Evolutionary conservation across 2,797 vertebrate genomes (phyloP).

Genomic region (Erpetoichthys calabaricus): DNA sequence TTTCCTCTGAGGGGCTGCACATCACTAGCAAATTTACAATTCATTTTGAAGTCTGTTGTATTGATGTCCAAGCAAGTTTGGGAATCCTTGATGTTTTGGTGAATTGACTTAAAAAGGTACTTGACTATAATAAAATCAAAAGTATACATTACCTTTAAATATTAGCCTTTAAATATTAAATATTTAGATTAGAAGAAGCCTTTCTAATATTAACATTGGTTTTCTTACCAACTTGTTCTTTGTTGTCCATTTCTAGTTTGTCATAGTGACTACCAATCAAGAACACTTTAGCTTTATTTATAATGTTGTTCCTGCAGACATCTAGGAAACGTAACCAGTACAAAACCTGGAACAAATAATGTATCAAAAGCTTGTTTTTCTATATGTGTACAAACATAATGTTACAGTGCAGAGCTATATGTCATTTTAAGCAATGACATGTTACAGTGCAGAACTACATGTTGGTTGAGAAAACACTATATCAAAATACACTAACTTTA

Average conservation of each 20-base stretch:
- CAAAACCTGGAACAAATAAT: constrained; percentile 8
- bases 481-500: too few species aligned
- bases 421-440: too few species aligned
- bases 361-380: background rate
- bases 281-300: constrained; percentile 6
- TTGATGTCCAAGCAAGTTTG: background rate
- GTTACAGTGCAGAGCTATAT: background rate
- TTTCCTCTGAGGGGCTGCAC: constrained; percentile 10
- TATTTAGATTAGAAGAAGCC: too few species aligned
- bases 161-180: background rate
- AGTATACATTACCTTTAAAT: background rate
- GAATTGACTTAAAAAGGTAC: background rate
- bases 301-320: background rate
- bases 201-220: background rate
- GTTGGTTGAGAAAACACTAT: too few species aligned
- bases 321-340: constrained; percentile 18
- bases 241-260: constrained; percentile 9
- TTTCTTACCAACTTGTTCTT: constrained; percentile 14
- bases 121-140: background rate
- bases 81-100: background rate
- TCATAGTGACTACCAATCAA: constrained; percentile 19
- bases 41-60: constrained; percentile 4
- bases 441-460: too few species aligned
- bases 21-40: constrained; percentile 11
- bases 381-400: background rate